Evolutionary conservation across 2,113 vertebrate genomes (phyloP).

Genomic region (Heterotilapia buettikoferi): DNA sequence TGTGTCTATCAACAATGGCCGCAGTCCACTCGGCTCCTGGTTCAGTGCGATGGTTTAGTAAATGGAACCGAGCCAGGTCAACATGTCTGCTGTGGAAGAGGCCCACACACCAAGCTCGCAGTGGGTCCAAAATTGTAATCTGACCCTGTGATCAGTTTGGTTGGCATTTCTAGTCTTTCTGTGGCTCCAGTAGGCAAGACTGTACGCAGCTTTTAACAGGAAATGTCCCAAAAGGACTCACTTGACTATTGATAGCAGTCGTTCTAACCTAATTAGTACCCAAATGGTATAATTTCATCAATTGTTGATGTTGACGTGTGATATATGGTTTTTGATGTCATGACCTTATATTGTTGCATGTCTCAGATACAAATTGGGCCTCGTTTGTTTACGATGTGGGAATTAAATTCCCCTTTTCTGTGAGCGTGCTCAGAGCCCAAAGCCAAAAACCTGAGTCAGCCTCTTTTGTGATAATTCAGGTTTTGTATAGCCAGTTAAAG

Average conservation of each 20-base stretch:
- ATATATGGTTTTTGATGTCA: background rate
- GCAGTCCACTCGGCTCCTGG: background rate
- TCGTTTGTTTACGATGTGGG: background rate
- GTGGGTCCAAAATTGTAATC: background rate
- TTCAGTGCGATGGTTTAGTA: background rate
- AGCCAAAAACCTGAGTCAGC: background rate
- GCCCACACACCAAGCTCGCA: background rate
- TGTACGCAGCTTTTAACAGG: background rate
- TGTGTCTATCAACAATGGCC: background rate
- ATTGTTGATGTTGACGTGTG: background rate
- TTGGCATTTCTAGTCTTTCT: background rate
- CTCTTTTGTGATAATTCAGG: background rate
- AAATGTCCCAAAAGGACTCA: background rate
- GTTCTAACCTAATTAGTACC: background rate
- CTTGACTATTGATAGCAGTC: background rate
- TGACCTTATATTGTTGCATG: background rate
- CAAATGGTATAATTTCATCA: background rate
- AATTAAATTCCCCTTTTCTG: background rate
- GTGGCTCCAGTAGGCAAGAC: background rate
- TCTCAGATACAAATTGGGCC: background rate
- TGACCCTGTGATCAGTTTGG: background rate
- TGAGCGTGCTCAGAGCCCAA: background rate
- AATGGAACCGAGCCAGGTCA: background rate
- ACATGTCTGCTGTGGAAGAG: background rate
- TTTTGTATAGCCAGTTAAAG: background rate